Evolutionary conservation across 2,888 invertebrate genomes (phyloP).

Genomic region (Troides aeacus): DNA sequence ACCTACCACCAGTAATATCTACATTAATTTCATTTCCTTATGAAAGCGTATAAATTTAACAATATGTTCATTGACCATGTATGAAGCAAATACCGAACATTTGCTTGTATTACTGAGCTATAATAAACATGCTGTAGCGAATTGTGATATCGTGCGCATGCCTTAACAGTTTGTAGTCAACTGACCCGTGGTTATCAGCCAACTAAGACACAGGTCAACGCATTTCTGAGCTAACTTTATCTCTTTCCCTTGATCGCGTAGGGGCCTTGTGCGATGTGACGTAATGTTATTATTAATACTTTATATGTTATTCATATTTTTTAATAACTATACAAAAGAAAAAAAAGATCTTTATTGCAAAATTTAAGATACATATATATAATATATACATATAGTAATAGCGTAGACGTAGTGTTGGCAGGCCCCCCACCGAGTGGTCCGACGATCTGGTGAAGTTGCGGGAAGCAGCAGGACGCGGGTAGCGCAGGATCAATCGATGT

Average conservation of each 20-base stretch:
- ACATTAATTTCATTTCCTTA: no score
- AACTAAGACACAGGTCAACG: conserved; percentile 53
- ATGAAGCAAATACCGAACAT: background rate
- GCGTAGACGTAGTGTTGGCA: no score
- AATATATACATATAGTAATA: no score
- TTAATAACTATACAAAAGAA: background rate
- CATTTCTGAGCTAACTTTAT: conserved; percentile 54
- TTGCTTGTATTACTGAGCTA: background rate
- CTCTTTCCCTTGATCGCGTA: conserved; percentile 53
- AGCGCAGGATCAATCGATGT: no score
- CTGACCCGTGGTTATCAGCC: conserved; percentile 53
- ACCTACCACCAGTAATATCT: no score
- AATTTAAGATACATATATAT: no score
- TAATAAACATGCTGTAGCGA: background rate
- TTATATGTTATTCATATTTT: background rate
- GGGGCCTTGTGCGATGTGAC: conserved; percentile 15
- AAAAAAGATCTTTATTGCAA: no score
- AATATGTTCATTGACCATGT: background rate
- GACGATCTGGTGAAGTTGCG: no score
- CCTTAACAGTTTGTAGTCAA: conserved; percentile 39
- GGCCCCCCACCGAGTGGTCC: no score
- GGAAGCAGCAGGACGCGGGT: no score
- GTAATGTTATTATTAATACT: conserved; percentile 6
- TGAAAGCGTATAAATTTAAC: background rate
- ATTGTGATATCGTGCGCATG: conserved; percentile 33